Conservation (phyloP, 2,888 invertebrate genomes). For the Lasioglossum malachurum region DNA sequence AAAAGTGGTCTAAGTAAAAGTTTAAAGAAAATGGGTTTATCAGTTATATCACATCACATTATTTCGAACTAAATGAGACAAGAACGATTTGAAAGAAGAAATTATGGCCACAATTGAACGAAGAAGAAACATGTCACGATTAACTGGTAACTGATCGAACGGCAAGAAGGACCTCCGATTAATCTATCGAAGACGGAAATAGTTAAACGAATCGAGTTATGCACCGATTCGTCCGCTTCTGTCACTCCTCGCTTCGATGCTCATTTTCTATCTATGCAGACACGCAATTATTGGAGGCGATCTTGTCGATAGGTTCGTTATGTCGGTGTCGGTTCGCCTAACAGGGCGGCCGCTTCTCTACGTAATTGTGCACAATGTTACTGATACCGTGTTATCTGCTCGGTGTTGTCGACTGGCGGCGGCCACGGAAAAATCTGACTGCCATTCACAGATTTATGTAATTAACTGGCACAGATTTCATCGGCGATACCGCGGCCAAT, state of each 20-base stretch:
- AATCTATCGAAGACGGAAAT: background rate
- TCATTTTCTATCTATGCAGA: constrained; percentile 74
- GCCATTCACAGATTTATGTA: background rate
- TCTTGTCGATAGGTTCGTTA: constrained; percentile 76
- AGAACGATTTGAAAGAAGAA: too few relatives aligned
- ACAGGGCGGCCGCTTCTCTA: background rate
- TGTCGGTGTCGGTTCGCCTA: constrained; percentile 55
- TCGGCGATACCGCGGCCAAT: constrained; percentile 51
- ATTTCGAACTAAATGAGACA: too few relatives aligned
- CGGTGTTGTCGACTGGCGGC: constrained; percentile 1
- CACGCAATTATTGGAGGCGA: constrained; percentile 78
- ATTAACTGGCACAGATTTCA: constrained; percentile 42
- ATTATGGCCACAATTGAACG: background rate
- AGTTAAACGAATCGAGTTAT: constrained; percentile 4
- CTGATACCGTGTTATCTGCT: constrained; percentile 57
- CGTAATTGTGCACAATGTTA: constrained; percentile 53
- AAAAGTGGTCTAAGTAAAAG: too few relatives aligned
- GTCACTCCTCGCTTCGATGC: constrained; percentile 60
- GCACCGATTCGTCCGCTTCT: constrained; percentile 29
- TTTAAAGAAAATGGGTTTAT: too few relatives aligned
- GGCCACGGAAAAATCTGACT: constrained; percentile 37
- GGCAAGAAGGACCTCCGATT: background rate
- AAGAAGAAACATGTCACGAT: background rate
- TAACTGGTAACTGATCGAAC: background rate
- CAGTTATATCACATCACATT: too few relatives aligned